Base-by-base conservation (phyloP, 2,797 vertebrate species). In the Mormyrops boulengeri region DNA sequence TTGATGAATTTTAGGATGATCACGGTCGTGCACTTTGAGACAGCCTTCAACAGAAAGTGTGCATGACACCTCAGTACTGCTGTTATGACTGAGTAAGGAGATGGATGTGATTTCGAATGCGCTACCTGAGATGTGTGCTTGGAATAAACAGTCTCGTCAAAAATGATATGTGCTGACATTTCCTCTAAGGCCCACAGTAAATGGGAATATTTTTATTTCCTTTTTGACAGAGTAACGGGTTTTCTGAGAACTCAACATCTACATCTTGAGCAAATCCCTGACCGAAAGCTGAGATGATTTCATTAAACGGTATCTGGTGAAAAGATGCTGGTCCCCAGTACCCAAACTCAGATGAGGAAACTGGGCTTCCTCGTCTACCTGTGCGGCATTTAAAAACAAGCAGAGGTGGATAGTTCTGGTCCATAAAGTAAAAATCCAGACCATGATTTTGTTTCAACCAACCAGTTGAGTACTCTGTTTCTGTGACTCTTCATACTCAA, bases 131-230 rank as follows among this genome's bases (percentile, higher is more conserved):
- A 80, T 44, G 73, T 19, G 73, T 30, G 41, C 73, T 80, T 80
- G 41, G 73, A 47, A 80, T 80, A 47, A 80, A 80, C 73, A 80
- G 73, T 47, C 6, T 41, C 14, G 19, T 80, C 73, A 80, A 80
- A 47, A 47, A 80, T 80, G 38, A 80, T 80, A 80, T 80, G 73
- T 80, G 73, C 73, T 80, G 73, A 80, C 73, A 80, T 80, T 47
- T 80, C 41, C 41, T 80, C 47, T 80, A 80, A 44, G 73, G 41
- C 17, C 73, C 73, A 9, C 38, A n/a, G 38, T 80, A 47, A 80
- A 44, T 80, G 73, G 41, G 17, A 80, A 80, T 80, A 80, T 44
- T 80, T 47, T 80, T 80, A 19, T 80, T 80, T 47, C 73, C 14
- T 47, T 80, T 44, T 19, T 80, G 73, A 80, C 73, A 44, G 73